Evolutionary conservation across 1,140 invertebrate species (phyloP).

Genomic region (Gonioctena quinquepunctata): DNA sequence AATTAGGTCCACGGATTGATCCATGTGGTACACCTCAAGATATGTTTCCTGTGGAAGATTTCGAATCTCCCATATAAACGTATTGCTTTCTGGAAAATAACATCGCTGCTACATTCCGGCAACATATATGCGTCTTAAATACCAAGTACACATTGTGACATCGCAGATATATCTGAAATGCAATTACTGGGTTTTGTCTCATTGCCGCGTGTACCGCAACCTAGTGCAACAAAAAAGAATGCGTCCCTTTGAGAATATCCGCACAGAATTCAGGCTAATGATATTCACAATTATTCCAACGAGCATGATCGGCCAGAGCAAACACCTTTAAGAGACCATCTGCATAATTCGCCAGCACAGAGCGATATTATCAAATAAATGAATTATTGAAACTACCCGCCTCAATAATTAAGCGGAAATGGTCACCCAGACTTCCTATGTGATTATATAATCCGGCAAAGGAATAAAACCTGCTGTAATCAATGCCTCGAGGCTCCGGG

Average conservation of each 20-base stretch:
- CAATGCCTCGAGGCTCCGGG: not conserved
- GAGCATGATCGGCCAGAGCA: not conserved
- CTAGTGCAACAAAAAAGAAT: too few relatives aligned
- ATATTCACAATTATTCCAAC: conserved; percentile 9
- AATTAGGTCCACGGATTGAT: too few relatives aligned
- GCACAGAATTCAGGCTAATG: conserved; percentile 1
- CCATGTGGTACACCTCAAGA: too few relatives aligned
- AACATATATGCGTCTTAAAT: too few relatives aligned
- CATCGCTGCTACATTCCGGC: too few relatives aligned
- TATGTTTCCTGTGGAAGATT: too few relatives aligned
- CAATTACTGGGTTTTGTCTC: too few relatives aligned
- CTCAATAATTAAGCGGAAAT: conserved; percentile 24
- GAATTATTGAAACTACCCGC: conserved; percentile 18
- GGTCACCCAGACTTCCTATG: conserved; percentile 20
- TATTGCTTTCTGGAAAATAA: too few relatives aligned
- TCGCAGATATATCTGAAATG: too few relatives aligned
- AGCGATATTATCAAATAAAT: conserved; percentile 16
- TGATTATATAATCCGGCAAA: conserved; percentile 11
- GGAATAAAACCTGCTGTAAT: conserved; percentile 11
- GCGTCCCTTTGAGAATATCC: not conserved
- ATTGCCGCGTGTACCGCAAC: too few relatives aligned
- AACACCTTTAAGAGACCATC: conserved; percentile 11
- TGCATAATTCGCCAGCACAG: conserved; percentile 13
- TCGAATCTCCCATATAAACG: too few relatives aligned
- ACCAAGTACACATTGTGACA: too few relatives aligned